Conservation (phyloP, 2,797 vertebrate genomes). For the Phalanger gymnotis region DNA sequence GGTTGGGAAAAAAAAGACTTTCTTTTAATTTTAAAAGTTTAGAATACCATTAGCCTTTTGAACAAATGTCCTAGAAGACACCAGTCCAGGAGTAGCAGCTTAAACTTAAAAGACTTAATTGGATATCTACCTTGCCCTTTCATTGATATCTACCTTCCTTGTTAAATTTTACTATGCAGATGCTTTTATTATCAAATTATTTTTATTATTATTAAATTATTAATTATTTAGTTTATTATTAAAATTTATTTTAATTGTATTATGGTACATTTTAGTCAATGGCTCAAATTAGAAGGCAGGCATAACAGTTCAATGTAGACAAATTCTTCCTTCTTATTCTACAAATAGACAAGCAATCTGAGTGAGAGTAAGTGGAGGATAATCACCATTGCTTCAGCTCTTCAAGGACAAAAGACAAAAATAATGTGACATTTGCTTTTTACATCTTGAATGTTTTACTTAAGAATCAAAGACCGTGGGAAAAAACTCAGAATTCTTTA, state of each 20-base stretch:
- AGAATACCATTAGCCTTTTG: neutral
- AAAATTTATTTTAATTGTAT: too few relatives aligned
- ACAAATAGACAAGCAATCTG: slow-evolving; percentile 32
- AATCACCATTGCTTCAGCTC: slow-evolving; percentile 40
- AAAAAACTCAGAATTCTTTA: slow-evolving; percentile 54
- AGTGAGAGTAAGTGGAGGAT: slow-evolving; percentile 71
- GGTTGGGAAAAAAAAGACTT: neutral
- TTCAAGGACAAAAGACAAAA: slow-evolving; percentile 59
- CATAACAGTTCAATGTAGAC: slow-evolving; percentile 26
- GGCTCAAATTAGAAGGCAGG: neutral
- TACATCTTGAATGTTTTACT: slow-evolving; percentile 68
- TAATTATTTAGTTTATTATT: too few relatives aligned
- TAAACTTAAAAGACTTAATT: neutral
- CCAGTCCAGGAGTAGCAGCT: neutral
- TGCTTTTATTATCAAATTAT: too few relatives aligned
- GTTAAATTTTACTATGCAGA: neutral
- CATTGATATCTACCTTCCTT: neutral
- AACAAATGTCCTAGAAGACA: neutral
- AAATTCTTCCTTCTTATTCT: neutral
- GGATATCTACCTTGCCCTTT: neutral
- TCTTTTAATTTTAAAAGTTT: neutral
- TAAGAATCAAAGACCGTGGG: slow-evolving; percentile 46
- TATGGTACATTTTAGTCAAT: neutral
- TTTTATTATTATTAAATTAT: too few relatives aligned
- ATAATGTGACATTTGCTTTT: slow-evolving; percentile 76